Base-by-base conservation (phyloP, 2,113 vertebrate species). In the Phyllopteryx taeniolatus region DNA sequence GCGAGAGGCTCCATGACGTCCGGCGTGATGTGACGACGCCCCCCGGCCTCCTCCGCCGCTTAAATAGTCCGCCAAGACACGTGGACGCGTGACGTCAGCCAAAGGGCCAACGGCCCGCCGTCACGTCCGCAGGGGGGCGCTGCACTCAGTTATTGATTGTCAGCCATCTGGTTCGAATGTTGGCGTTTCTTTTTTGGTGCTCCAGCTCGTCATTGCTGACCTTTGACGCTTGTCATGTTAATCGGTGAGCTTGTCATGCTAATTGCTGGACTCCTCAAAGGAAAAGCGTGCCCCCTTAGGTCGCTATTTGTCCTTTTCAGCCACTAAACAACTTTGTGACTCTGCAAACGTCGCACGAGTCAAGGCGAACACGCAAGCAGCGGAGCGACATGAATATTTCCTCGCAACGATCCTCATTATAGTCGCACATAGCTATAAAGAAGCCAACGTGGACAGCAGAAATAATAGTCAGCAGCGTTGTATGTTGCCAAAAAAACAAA, bases 101-200 rank as follows among this genome's bases (percentile, higher is more conserved):
- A n/a, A 22, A 27, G 1, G 27, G 27, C 27, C 27, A 27, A 27
- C 27, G 27, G 27, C 27, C 27, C 27, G n/a, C 64, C 43, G 20
- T 12, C 39, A 1, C 60, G 86, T 71, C 88, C 82, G 83, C 72
- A 27, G 75, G 83, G 86, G 49, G 79, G 53, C 39, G 79, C 11
- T 56, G 5, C 66, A 4, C 70, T 57, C 8, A 43, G 85, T 88
- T 81, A 87, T 91, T 91, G 93, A 93, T 93, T 91, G 71, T 82
- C 1, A 54, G 71, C 77, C 90, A 91, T 89, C 91, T 91, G 92
- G 85, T 92, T 91, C 80, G 93, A 90, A 92, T 87, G 92, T 91
- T 64, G 79, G 73, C 57, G 79, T 90, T 90, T 92, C 87, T 91
- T 69, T 76, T 75, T 74, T 93, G 91, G 91, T 93, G 39, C 0